These are phyloP conservation scores for Exephanes ischioxanthus DNA, from an alignment of 2,888 invertebrate genomes.

Conservation along the genomic window DNA sequence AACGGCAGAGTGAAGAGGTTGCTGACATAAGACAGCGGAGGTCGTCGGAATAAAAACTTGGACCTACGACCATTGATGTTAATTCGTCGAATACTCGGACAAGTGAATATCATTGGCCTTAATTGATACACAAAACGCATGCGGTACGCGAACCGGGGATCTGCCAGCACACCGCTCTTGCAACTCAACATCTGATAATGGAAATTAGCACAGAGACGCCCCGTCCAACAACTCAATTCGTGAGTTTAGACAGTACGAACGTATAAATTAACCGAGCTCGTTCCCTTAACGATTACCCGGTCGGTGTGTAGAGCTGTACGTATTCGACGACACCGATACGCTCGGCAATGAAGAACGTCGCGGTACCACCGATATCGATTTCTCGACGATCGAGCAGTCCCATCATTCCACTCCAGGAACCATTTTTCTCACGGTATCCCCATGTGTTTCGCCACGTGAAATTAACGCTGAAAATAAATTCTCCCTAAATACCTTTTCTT, in stretches of 20 bases:
- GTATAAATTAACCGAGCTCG: not conserved
- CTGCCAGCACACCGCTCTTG: conserved; percentile 3
- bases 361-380: conserved; percentile 84
- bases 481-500: not conserved
- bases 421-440: conserved; percentile 81
- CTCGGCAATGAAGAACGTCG: conserved; percentile 87
- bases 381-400: conserved; percentile 80
- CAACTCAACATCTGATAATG: conserved; percentile 47
- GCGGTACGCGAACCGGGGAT: conserved; percentile 20
- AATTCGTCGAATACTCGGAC: conserved; percentile 36
- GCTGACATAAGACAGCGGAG: conserved; percentile 90
- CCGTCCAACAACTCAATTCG: conserved; percentile 32
- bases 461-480: conserved; percentile 72
- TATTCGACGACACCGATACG: conserved; percentile 88
- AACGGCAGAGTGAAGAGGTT: conserved; percentile 91
- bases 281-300: conserved; percentile 83
- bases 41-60: conserved; percentile 90
- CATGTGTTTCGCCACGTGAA: conserved; percentile 76
- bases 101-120: conserved; percentile 58
- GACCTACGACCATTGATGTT: conserved; percentile 77
- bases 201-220: conserved; percentile 29
- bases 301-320: conserved; percentile 89
- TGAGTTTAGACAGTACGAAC: not conserved
- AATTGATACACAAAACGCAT: conserved; percentile 40
- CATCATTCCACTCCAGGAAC: conserved; percentile 82